These are phyloP conservation scores for Fulica atra DNA, from an alignment of 2,113 vertebrate species.

Conservation along the genomic window DNA sequence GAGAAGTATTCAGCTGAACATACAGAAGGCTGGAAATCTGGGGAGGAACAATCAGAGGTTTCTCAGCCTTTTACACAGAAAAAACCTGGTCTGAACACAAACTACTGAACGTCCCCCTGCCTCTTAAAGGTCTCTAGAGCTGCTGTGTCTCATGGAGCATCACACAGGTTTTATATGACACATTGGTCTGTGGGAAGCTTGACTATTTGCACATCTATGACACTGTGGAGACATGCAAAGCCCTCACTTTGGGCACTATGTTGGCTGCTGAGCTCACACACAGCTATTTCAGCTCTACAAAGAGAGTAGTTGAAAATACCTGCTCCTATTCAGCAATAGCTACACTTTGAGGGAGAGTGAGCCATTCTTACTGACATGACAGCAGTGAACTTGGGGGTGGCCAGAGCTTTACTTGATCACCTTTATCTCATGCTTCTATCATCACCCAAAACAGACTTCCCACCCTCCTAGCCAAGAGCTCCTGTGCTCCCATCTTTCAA, in stretches of 20 bases:
- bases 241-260: background rate
- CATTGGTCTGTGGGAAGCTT: background rate
- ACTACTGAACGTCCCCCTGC: too few relatives aligned
- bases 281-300: too few relatives aligned
- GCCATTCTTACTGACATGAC: background rate
- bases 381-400: background rate
- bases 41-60: background rate
- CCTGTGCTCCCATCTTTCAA: background rate
- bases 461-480: background rate
- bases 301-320: fast-evolving
- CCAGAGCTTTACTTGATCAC: background rate
- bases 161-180: fast-evolving
- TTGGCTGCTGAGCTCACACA: background rate
- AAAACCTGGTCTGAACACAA: background rate
- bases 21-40: background rate
- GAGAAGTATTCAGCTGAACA: conserved; percentile 25
- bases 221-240: background rate
- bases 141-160: background rate
- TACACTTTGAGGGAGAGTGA: background rate
- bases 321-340: background rate
- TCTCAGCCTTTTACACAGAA: background rate
- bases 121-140: background rate
- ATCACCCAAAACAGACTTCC: background rate
- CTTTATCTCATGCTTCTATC: background rate
- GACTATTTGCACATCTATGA: too few relatives aligned